These are phyloP conservation scores for Aphidius colemani DNA, from an alignment of 2,888 invertebrate species.

Conservation along the genomic window DNA sequence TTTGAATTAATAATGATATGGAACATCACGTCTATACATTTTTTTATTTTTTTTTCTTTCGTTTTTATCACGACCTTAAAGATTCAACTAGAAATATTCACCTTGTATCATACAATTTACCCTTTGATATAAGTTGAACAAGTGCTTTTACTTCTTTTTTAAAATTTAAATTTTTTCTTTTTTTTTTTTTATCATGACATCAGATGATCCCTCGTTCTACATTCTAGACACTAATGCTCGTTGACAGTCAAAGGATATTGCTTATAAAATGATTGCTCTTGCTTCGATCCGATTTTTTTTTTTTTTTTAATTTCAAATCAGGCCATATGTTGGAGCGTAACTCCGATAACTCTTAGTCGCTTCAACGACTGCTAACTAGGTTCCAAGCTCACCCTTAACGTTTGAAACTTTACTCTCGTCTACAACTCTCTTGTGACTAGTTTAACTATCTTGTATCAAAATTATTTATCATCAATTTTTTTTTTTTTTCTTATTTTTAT, in stretches of 20 bases:
- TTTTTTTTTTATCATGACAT: conserved; percentile 2
- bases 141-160: background rate
- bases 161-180: background rate
- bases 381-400: conserved; percentile 12
- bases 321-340: conserved; percentile 9
- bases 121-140: background rate
- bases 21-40: conserved; percentile 28
- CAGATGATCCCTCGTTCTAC: background rate
- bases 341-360: conserved; percentile 10
- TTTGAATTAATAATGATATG: conserved; percentile 49
- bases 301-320: conserved; percentile 19
- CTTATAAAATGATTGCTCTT: conserved; percentile 19
- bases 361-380: conserved; percentile 17
- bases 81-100: conserved; percentile 4
- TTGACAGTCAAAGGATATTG: conserved; percentile 14
- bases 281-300: background rate
- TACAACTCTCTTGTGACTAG: background rate
- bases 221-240: conserved; percentile 13
- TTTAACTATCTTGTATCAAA: background rate
- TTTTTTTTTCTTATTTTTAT: background rate
- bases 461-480: background rate
- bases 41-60: conserved; percentile 9
- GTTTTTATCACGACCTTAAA: conserved; percentile 21
- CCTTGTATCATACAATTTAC: background rate
- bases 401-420: background rate